Evolutionary conservation across 2,797 vertebrate species (phyloP), one percentile per base, ranked within the genome.

Genomic region (Fratercula arctica): DNA sequence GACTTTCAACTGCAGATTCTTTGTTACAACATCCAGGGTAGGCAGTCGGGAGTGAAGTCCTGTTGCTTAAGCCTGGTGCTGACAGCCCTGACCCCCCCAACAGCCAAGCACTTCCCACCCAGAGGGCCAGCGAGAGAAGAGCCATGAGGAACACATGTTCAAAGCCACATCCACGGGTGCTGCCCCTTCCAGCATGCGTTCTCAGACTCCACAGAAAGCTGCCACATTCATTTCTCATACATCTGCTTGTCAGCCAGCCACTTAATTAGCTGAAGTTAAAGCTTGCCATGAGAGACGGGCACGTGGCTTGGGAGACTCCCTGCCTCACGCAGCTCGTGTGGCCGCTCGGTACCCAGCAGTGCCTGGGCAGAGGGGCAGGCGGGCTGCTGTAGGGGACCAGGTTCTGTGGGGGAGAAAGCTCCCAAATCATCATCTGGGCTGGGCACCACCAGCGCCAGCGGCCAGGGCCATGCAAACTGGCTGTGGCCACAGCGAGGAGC

Each of bases 291-390:
- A 64, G 56, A 79, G 24, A 50, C 1, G 1, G 57, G 39, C 59
- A 66, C 0, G 1, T 48, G 59, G 69, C 28, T 72, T 24, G 74
- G 86, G 74, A 82, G 26, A 5, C 23, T 73, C 54, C 51, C 18
- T 21, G 39, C 50, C 69, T 87, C 0, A 0, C 2, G 4, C 35
- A 61, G 54, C n/a, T 69, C 2, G 0, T 16, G 57, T 18, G 23
- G 37, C 15, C 1, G 4, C n/a, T 68, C 82, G 56, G 45, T 50
- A 39, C 19, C 0, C 2, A 43, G 46, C 26, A 77, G 56, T n/a
- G 28, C 28, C 50, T 23, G 28, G 3, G 8, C 28, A 45, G 33
- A 77, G 51, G 45, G 14, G 45, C 28, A 39, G 37, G 56, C 0
- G 2, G 60, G 43, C 21, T 75, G 56, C 1, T 1, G 16, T 8